These are phyloP conservation scores for Stenoptilia bipunctidactyla DNA, from an alignment of 2,888 invertebrate genomes.

Conservation along the genomic window DNA sequence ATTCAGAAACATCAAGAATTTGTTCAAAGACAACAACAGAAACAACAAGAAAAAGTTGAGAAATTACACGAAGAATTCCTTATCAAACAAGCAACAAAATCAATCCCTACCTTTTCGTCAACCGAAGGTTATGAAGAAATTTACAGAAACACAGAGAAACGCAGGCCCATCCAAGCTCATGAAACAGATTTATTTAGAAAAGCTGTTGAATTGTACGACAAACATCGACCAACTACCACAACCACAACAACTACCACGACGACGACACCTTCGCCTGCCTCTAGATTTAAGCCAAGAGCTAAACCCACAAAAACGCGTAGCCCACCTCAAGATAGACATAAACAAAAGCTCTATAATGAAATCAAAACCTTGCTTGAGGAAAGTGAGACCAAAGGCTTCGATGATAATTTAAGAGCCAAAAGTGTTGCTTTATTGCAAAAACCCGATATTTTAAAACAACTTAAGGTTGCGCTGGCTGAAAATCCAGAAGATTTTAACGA, in stretches of 20 bases:
- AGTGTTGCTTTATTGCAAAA: constrained; percentile 74
- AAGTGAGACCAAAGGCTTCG: constrained; percentile 69
- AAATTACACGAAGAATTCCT: constrained; percentile 79
- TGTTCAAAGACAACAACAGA: constrained; percentile 83
- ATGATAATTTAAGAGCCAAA: constrained; percentile 58
- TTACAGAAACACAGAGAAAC: constrained; percentile 45
- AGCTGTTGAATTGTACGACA: constrained; percentile 76
- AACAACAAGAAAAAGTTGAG: constrained; percentile 81
- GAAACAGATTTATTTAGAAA: constrained; percentile 75
- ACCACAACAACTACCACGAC: constrained; percentile 77
- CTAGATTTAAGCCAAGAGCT: constrained; percentile 41
- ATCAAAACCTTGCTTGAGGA: constrained; percentile 68
- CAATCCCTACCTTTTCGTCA: constrained; percentile 60
- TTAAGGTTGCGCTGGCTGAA: constrained; percentile 80
- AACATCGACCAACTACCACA: constrained; percentile 77
- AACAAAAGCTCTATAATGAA: constrained; percentile 71
- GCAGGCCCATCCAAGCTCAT: constrained; percentile 72
- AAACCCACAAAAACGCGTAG: constrained; percentile 40
- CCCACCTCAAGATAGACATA: constrained; percentile 63
- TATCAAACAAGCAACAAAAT: constrained; percentile 77
- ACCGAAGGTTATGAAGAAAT: constrained; percentile 60
- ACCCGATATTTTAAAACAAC: constrained; percentile 80
- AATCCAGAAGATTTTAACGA: constrained; percentile 74
- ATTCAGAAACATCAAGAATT: constrained; percentile 83
- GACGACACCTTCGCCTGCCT: constrained; percentile 52